Evolutionary conservation across 1,140 invertebrate species (phyloP), one percentile per base, ranked within the genome.

Genomic region (Probaryconus sp.): DNA sequence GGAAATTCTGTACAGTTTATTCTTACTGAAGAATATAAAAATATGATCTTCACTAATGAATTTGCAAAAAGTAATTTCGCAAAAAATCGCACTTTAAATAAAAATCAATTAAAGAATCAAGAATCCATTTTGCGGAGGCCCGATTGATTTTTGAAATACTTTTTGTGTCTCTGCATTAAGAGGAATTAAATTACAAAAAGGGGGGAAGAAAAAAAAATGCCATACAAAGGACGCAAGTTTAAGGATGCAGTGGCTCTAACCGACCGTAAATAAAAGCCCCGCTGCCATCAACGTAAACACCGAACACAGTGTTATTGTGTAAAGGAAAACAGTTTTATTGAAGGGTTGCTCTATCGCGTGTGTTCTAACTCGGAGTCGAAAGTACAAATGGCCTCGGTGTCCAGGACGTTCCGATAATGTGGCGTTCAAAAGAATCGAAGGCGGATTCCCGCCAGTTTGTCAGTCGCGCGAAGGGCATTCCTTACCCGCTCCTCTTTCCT

Each of bases 401-500:
- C 82, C 82, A 78, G 82, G 80, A 78, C 77, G 76, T 81, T 83
- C 83, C 81, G 83, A 86, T 86, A 86, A 86, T 86, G 82, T 80
- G 83, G 79, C 77, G 75, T 75, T 71, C 56, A 67, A 67, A 79
- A 82, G 77, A 77, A 79, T 81, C 76, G 79, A 60, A 78, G 81
- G 79, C 79, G 79, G 79, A 77, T 80, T 79, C 58, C 58, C 81
- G 78, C 79, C 83, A 86, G 82, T 86, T 85, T 86, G 84, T 86
- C 82, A 84, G 81, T 68, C 67, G 73, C 53, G 75, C 74, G 71
- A 78, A n/a, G 81, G 76, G 81, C 80, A 75, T 77, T 73, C 69
- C 70, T 48, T 42, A 63, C 17, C 10, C 55, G 28, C 38, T 18
- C 58, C 45, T 3, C 56, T 48, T 42, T 58, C 17, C 10, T 60